Percentiles rank a stretch among this genome's conserved stretches.
Evolutionary conservation across 2,113 vertebrate genomes (phyloP).

Genomic region (Corythaixoides concolor): DNA sequence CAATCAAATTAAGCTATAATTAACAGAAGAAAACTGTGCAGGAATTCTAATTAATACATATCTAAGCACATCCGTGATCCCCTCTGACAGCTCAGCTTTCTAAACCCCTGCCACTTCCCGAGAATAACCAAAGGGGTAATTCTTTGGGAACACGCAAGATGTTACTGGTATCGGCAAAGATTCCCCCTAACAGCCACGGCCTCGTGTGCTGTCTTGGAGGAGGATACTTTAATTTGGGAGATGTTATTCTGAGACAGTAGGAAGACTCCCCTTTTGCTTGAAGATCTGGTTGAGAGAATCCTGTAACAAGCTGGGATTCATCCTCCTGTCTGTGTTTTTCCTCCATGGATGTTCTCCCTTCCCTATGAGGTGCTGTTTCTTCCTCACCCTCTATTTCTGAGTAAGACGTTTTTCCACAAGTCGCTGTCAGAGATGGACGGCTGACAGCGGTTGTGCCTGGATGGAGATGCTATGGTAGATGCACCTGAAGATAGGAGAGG

Average conservation of each 20-base stretch:
- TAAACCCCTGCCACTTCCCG: constrained; percentile 9
- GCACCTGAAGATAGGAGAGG: background rate
- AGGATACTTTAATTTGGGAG: background rate
- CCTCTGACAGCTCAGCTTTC: constrained; percentile 64
- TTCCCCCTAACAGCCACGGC: background rate
- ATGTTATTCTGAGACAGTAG: background rate
- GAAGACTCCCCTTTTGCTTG: background rate
- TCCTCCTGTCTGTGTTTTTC: background rate
- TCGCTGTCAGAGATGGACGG: background rate
- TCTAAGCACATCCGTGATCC: constrained; percentile 74
- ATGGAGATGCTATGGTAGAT: background rate
- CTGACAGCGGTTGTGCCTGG: background rate
- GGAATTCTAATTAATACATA: constrained; percentile 85
- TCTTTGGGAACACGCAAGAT: constrained; percentile 24
- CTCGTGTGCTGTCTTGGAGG: background rate
- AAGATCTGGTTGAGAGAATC: background rate
- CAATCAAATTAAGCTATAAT: constrained; percentile 87
- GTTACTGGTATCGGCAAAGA: background rate
- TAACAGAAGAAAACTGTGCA: constrained; percentile 83
- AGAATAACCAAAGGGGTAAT: background rate
- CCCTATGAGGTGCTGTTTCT: fast-evolving
- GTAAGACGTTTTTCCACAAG: background rate
- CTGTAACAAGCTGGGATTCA: fast-evolving
- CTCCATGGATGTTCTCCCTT: background rate
- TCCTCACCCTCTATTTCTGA: background rate